Conservation (phyloP, 2,888 invertebrate species). For the Drosophila subquinaria region DNA sequence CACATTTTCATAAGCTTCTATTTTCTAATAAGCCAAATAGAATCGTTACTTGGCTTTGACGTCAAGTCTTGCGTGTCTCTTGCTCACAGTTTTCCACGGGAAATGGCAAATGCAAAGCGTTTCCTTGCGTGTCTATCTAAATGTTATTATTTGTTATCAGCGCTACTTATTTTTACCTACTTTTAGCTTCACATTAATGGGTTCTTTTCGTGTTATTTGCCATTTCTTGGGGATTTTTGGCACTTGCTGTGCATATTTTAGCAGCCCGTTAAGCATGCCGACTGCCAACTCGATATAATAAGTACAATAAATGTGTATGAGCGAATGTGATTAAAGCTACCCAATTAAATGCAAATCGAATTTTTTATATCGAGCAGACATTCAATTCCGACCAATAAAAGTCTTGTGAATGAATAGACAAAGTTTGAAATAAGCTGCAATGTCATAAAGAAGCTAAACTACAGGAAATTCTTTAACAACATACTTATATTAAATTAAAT, state of each 20-base stretch:
- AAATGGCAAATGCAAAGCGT: conserved; percentile 67
- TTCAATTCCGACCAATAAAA: neutral
- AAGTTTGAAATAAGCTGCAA: neutral
- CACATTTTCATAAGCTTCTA: conserved; percentile 1
- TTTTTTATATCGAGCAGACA: conserved; percentile 3
- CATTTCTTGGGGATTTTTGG: conserved; percentile 52
- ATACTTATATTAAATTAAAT: neutral
- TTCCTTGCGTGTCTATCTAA: conserved; percentile 73
- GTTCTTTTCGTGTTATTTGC: conserved; percentile 61
- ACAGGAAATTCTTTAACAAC: neutral
- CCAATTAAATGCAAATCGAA: conserved; percentile 45
- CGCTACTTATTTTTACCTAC: conserved; percentile 43
- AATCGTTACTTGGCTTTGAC: conserved; percentile 60
- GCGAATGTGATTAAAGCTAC: conserved; percentile 60
- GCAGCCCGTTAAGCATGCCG: conserved; percentile 39
- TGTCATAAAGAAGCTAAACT: neutral
- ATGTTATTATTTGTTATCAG: conserved; percentile 76
- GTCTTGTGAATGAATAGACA: neutral
- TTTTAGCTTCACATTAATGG: conserved; percentile 64
- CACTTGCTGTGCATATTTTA: conserved; percentile 63
- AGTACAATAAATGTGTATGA: conserved; percentile 5
- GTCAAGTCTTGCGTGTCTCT: conserved; percentile 43
- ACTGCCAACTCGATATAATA: conserved; percentile 25
- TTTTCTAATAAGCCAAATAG: conserved; percentile 44
- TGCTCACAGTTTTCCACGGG: conserved; percentile 49